A percentile compares a stretch with the other conserved stretches of the same genome.
Conservation (phyloP, 2,113 vertebrate genomes). For the Sterrhoptilus dennistouni region DNA sequence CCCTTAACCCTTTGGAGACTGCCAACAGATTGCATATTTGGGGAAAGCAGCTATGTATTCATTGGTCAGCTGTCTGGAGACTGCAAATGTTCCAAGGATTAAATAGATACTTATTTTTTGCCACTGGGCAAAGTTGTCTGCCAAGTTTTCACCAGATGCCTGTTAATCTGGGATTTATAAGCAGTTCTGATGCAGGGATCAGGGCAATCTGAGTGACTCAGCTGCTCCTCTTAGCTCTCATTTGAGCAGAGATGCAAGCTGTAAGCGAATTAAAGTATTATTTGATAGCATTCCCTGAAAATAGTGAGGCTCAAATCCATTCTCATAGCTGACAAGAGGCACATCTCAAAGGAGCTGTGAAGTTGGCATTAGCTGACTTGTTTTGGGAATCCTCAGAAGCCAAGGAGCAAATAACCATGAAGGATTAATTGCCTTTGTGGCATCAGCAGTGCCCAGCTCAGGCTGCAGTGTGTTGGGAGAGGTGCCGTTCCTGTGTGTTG, state of each 20-base stretch:
- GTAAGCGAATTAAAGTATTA: neutral
- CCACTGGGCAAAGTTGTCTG: neutral
- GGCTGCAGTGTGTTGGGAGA: neutral
- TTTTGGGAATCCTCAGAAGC: neutral
- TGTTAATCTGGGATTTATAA: neutral
- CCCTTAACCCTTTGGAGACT: conserved; percentile 30
- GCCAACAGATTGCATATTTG: neutral
- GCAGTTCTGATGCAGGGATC: neutral
- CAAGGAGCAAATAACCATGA: neutral
- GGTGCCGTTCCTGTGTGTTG: neutral
- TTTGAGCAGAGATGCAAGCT: neutral
- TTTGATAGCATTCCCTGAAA: neutral
- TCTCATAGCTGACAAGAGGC: neutral
- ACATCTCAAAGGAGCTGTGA: neutral
- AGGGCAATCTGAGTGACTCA: neutral
- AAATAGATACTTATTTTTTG: neutral
- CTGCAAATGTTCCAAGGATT: neutral
- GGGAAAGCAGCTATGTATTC: neutral
- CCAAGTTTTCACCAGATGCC: conserved; percentile 3
- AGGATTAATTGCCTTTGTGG: neutral
- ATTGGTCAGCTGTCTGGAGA: neutral
- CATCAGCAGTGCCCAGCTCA: neutral
- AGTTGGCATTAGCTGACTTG: neutral
- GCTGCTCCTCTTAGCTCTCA: neutral
- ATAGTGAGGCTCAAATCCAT: neutral